Conservation (phyloP, 2,113 vertebrate genomes). For the Clarias gariepinus region DNA sequence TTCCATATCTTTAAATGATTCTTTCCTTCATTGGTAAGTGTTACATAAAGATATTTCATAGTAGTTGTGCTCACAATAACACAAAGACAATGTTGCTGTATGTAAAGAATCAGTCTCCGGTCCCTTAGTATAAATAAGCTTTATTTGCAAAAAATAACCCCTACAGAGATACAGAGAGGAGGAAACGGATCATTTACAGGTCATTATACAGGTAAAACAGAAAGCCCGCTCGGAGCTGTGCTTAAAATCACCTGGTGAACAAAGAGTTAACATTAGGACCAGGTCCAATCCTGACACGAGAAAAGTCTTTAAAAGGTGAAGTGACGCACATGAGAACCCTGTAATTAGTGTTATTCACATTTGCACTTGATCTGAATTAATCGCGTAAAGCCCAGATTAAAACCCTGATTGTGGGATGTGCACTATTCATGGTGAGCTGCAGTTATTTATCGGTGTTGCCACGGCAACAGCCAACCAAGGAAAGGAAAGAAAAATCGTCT, state of each 20-base stretch:
- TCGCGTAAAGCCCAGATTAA: neutral
- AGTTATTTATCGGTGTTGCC: neutral
- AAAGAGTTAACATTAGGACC: conserved; percentile 1
- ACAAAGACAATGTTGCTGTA: neutral
- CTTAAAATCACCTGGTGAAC: conserved; percentile 38
- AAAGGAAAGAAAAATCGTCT: neutral
- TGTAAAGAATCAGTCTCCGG: neutral
- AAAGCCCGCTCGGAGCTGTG: conserved; percentile 38
- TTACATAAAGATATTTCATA: too few relatives aligned
- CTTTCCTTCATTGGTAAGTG: too few relatives aligned
- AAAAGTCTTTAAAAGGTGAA: neutral
- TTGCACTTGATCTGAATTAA: neutral
- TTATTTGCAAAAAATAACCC: conserved; percentile 57
- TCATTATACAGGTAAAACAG: conserved; percentile 40
- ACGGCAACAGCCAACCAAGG: neutral
- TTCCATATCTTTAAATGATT: too few relatives aligned
- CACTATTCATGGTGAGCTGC: neutral
- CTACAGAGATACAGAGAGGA: conserved; percentile 42
- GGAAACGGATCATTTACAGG: conserved; percentile 41
- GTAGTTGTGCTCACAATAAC: neutral
- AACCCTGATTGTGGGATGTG: conserved; percentile 24
- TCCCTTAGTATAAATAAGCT: conserved; percentile 53
- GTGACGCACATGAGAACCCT: neutral
- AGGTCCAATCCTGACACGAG: neutral
- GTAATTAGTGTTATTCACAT: conserved; percentile 10